Base-by-base conservation (phyloP, 2,113 vertebrate species). In the Mirounga angustirostris region DNA sequence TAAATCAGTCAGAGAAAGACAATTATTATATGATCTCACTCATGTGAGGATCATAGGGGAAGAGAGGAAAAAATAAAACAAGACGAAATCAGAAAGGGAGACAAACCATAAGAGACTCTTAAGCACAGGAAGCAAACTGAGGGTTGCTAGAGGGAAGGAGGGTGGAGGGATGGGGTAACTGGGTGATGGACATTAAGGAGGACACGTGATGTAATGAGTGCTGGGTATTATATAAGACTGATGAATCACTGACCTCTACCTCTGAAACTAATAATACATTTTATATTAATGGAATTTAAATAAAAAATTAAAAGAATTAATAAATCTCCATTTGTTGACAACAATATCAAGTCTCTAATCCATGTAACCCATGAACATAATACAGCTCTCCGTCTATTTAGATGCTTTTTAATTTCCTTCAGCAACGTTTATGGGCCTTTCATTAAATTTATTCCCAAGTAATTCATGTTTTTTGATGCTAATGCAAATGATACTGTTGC, bases 361-460 rank as follows among this genome's bases (percentile, higher is more conserved):
- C 52, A 94, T 21, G 76, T 14, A 91, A 71, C 28, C 52, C 43
- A 83, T 58, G 19, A 81, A 73, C n/a, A 52, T 28, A 74, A 56
- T 24, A 28, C n/a, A 46, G 59, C 56, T 89, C 21, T 83, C 30
- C 11, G 52, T 67, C 81, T 81, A 96, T 86, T 89, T 74, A 74
- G 33, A 76, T 90, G 40, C 3, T 89, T 58, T 83, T 95, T 83
- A 36, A 63, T 86, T 86, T 95, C 52, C 54, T 36, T 86, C 40
- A 76, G 50, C 28, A 93, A 69, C 19, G 5, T 79, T 54, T 88
- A 4, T 33, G 84, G 6, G 10, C 22, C 61, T 94, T 94, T 88
- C 61, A 97, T 56, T 91, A 95, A 76, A 80, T 83, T 80, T 92
- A 85, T 52, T 56, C 36, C 21, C 54, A 89, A 89, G 22, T 74